phyloP scores from a whole-genome alignment of 2,888 invertebrate genomes.

The Caenorhabditis angaria region DNA sequence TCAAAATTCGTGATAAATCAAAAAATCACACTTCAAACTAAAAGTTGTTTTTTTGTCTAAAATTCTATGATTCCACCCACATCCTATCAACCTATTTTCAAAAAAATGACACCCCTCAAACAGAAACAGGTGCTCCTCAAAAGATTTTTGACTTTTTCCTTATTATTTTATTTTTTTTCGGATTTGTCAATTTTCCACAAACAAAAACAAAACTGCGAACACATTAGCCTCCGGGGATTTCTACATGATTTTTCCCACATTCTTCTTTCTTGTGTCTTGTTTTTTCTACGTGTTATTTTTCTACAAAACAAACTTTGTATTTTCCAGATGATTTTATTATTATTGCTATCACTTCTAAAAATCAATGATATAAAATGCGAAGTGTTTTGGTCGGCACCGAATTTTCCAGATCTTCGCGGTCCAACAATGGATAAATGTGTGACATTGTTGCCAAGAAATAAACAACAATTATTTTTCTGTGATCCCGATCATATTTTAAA shows the following conservation, averaged over 20 bases:
- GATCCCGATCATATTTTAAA: constrained; percentile 71
- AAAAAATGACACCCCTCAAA: neutral
- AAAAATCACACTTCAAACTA: too few species aligned
- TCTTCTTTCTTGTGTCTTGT: too few species aligned
- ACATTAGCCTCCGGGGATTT: neutral
- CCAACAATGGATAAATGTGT: constrained; percentile 61
- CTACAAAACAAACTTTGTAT: neutral
- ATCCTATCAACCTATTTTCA: neutral
- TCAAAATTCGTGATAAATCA: too few species aligned
- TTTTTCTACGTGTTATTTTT: too few species aligned
- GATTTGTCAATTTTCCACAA: neutral
- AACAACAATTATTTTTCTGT: constrained; percentile 68
- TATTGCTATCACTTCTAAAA: neutral
- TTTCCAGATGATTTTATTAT: neutral
- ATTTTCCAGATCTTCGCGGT: constrained; percentile 61
- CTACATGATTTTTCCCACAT: neutral
- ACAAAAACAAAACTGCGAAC: neutral
- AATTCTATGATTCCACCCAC: too few species aligned
- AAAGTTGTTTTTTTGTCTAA: too few species aligned
- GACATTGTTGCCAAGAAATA: constrained; percentile 38
- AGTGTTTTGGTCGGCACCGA: constrained; percentile 55
- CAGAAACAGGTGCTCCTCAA: neutral
- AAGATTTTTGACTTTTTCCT: too few species aligned
- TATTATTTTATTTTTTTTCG: neutral
- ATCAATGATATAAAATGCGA: neutral